These are phyloP conservation scores for Ligdia adustata DNA, from an alignment of 2,888 invertebrate genomes.

Conservation along the genomic window DNA sequence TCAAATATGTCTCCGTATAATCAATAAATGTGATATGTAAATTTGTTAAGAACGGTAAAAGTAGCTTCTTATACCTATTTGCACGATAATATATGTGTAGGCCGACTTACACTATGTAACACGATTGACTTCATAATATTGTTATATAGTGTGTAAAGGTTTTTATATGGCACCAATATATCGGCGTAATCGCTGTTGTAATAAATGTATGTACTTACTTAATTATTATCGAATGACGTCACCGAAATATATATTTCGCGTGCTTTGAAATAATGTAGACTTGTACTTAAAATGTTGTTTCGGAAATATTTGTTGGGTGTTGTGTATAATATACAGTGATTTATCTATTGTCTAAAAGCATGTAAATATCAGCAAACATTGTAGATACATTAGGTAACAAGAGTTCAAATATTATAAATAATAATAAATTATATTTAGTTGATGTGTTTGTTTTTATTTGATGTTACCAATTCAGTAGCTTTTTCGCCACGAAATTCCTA, in stretches of 20 bases:
- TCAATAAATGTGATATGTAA: constrained; percentile 30
- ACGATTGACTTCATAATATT: constrained; percentile 13
- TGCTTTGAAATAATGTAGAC: constrained; percentile 55
- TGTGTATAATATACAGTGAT: constrained; percentile 74
- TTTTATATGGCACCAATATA: constrained; percentile 29
- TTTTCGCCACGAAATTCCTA: too few species aligned
- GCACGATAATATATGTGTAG: constrained; percentile 19
- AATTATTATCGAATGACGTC: constrained; percentile 46
- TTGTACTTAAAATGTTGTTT: constrained; percentile 72
- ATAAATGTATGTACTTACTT: constrained; percentile 35
- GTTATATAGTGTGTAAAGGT: constrained; percentile 29
- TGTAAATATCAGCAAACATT: constrained; percentile 77
- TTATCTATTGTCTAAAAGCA: constrained; percentile 69
- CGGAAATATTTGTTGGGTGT: constrained; percentile 70
- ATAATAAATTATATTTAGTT: constrained; percentile 82
- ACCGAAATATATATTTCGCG: constrained; percentile 58
- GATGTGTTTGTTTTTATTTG: constrained; percentile 46
- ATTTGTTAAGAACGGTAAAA: constrained; percentile 19
- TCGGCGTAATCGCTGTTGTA: constrained; percentile 38
- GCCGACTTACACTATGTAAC: constrained; percentile 28
- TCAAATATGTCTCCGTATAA: background rate
- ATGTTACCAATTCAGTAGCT: too few species aligned
- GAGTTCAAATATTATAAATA: constrained; percentile 81
- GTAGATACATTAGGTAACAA: constrained; percentile 81
- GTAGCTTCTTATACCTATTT: constrained; percentile 18